Percentiles rank a stretch among this genome's conserved stretches.
These are phyloP conservation scores for Episyrphus balteatus DNA, from an alignment of 1,140 invertebrate genomes.

Conservation along the genomic window DNA sequence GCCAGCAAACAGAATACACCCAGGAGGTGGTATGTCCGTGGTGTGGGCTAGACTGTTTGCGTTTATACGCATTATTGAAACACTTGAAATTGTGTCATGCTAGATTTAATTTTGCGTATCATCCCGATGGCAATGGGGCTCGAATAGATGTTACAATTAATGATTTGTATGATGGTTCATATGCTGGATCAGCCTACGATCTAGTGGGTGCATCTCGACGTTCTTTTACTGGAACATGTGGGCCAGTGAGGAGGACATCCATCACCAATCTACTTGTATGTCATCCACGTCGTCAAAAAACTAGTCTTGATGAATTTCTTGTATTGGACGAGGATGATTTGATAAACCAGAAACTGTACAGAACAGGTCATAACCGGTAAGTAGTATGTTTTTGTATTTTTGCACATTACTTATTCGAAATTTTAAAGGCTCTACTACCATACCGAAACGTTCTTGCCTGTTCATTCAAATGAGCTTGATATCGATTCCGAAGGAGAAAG, in stretches of 20 bases:
- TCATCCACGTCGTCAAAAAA: conserved; percentile 57
- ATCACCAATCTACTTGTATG: conserved; percentile 86
- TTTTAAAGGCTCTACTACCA: conserved; percentile 77
- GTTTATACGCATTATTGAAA: conserved; percentile 80
- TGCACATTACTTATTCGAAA: background rate
- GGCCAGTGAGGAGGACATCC: conserved; percentile 71
- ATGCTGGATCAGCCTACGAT: conserved; percentile 89
- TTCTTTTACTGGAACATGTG: conserved; percentile 54
- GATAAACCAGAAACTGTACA: conserved; percentile 68
- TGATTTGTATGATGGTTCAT: conserved; percentile 89
- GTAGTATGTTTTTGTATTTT: background rate
- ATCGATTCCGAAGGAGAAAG: too few species aligned
- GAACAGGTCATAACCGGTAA: conserved; percentile 80
- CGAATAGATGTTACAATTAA: conserved; percentile 92
- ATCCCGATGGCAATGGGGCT: conserved; percentile 62
- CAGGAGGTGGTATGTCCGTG: conserved; percentile 89
- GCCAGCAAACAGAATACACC: conserved; percentile 88
- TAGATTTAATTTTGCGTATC: conserved; percentile 74
- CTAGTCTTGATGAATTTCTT: conserved; percentile 72
- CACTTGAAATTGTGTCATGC: conserved; percentile 90
- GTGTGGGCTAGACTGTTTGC: conserved; percentile 83
- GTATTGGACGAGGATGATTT: conserved; percentile 70
- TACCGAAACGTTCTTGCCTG: conserved; percentile 82
- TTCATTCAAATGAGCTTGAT: too few species aligned
- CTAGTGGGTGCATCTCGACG: conserved; percentile 57